phyloP scores from a whole-genome alignment of 2,888 invertebrate species.

The Pammene fasciana region DNA sequence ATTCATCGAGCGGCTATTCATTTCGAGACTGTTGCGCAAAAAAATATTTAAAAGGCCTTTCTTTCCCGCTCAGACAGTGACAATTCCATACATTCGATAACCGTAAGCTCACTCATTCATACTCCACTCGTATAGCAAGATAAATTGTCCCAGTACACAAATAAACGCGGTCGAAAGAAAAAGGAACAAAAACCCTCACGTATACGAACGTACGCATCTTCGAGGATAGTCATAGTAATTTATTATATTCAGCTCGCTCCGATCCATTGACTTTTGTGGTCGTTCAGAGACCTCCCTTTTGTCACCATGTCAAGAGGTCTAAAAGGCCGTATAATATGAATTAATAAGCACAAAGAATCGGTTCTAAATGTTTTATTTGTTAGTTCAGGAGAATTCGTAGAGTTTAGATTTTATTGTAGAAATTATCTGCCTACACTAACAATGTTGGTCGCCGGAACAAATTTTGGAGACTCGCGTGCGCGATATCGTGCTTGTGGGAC shows the following conservation, averaged over 20 bases:
- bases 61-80: conserved; percentile 48
- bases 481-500: conserved; percentile 58
- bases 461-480: conserved; percentile 76
- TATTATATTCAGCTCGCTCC: conserved; percentile 78
- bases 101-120: conserved; percentile 77
- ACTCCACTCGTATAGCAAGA: conserved; percentile 74
- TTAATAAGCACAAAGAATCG: conserved; percentile 81
- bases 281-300: conserved; percentile 71
- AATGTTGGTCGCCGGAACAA: conserved; percentile 71
- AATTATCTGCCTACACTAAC: conserved; percentile 51
- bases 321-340: conserved; percentile 83
- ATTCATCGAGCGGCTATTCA: conserved; percentile 14
- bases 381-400: conserved; percentile 62
- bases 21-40: conserved; percentile 36
- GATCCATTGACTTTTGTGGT: conserved; percentile 79
- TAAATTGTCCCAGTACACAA: conserved; percentile 78
- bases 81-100: conserved; percentile 65
- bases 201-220: conserved; percentile 63
- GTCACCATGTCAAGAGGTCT: conserved; percentile 74
- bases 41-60: conserved; percentile 37
- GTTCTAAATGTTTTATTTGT: conserved; percentile 78
- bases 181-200: conserved; percentile 67
- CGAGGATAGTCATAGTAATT: conserved; percentile 73
- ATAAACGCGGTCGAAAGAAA: conserved; percentile 71
- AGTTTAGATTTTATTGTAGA: conserved; percentile 64